Percentiles rank a stretch among this genome's conserved stretches.
These are phyloP conservation scores for Stratiomys singularior DNA, from an alignment of 2,888 invertebrate species.

Conservation along the genomic window DNA sequence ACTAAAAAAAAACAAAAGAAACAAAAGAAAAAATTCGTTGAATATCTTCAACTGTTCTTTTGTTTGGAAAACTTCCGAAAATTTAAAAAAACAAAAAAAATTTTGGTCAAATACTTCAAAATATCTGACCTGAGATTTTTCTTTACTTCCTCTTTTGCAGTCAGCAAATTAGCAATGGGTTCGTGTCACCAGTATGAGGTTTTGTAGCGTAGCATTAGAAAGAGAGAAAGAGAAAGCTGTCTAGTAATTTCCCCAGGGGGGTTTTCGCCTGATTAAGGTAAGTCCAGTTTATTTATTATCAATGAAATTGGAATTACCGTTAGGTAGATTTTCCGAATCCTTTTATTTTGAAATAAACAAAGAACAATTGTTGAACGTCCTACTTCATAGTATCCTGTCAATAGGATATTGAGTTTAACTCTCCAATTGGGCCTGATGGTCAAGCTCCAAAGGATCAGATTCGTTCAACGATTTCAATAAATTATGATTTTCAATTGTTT, in stretches of 20 bases:
- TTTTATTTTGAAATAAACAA: too few relatives aligned
- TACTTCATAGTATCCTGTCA: not conserved
- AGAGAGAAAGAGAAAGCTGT: constrained; percentile 3
- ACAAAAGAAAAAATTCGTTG: not conserved
- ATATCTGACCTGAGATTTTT: constrained; percentile 45
- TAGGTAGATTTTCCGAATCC: not conserved
- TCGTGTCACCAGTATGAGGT: constrained; percentile 79
- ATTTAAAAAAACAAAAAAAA: constrained; percentile 50
- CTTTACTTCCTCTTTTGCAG: constrained; percentile 68
- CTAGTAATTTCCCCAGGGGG: constrained; percentile 29
- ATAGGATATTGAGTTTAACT: too few relatives aligned
- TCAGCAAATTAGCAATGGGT: constrained; percentile 78
- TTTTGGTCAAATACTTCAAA: constrained; percentile 34
- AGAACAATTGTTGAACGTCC: not conserved
- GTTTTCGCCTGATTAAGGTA: constrained; percentile 39
- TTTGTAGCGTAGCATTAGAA: constrained; percentile 17
- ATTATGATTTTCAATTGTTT: too few relatives aligned
- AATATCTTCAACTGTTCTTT: too few relatives aligned
- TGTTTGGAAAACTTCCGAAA: not conserved
- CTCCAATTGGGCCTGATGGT: too few relatives aligned
- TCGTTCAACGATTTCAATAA: too few relatives aligned
- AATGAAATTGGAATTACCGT: constrained; percentile 28
- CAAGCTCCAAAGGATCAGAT: too few relatives aligned
- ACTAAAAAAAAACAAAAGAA: not conserved
- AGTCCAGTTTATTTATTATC: constrained; percentile 31